A percentile compares a stretch with the other conserved stretches of the same genome.
Evolutionary conservation across 2,113 vertebrate species (phyloP).

Genomic region (Pseudorhombus dupliciocellatus): DNA sequence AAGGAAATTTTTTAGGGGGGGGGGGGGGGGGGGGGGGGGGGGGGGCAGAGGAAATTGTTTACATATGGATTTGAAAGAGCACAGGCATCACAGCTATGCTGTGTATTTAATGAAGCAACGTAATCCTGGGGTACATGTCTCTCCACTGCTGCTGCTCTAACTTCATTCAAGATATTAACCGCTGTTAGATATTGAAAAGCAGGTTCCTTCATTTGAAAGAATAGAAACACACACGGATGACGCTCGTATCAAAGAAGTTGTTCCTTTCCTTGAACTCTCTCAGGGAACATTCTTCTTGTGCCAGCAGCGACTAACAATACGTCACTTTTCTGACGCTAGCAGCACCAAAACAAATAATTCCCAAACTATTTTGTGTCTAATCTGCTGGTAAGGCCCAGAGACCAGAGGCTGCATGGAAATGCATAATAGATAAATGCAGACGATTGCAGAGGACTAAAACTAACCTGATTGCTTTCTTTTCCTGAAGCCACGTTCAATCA

Average conservation of each 20-base stretch:
- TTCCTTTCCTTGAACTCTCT: neutral
- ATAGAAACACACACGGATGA: too few species aligned
- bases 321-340: constrained; percentile 3
- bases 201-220: neutral
- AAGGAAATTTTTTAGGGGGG: constrained; percentile 73
- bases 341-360: constrained; percentile 16
- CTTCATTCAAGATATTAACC: constrained; percentile 8
- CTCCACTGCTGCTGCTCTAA: constrained; percentile 11
- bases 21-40: constrained; percentile 41
- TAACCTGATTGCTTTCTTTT: constrained; percentile 49
- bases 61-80: constrained; percentile 80
- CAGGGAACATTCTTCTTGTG: neutral
- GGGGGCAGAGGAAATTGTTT: constrained; percentile 73
- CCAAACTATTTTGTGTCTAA: constrained; percentile 4
- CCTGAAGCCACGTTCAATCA: constrained; percentile 50
- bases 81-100: constrained; percentile 72
- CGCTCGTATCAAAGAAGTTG: too few species aligned
- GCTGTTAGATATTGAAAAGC: neutral
- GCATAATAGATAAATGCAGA: constrained; percentile 44
- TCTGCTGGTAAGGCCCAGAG: constrained; percentile 15
- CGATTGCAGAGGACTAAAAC: constrained; percentile 16
- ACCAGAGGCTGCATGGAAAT: constrained; percentile 40
- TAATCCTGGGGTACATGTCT: constrained; percentile 41
- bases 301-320: neutral
- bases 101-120: constrained; percentile 64